Base-by-base conservation (phyloP, 2,888 invertebrate genomes). In the Drosophila picticornis region DNA sequence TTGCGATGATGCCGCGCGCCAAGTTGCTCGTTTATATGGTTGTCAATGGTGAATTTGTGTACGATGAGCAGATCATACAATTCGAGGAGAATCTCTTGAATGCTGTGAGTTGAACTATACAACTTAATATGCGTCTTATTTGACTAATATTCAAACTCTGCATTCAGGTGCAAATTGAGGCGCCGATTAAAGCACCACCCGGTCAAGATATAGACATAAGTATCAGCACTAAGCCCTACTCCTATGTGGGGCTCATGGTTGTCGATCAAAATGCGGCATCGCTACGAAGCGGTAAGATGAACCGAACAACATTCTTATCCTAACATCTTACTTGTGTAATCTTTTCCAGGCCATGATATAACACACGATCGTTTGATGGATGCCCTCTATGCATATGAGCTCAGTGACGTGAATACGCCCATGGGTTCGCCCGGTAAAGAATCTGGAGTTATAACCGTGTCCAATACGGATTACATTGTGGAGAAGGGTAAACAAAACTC, bases 211-310 rank as follows among this genome's bases (percentile, higher is more conserved):
- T 98, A 10, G 96, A 97, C 84, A 94, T 99, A 22, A 95, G 95
- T 0, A 96, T 99, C 52, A 94, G 95, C 16, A 96, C 98, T 0
- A 97, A 97, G 88, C 96, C 98, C 0, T 97, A 98, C 86, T 97
- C 99, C 0, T 96, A 96, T 84, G 96, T 98, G 27, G 98, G 97
- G 6, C 93, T 99, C n/a, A 94, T 98, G 89, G 98, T 97, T 0
- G 96, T 98, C 4, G 99, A 99, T 93, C 96, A 97, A 92, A 96
- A 96, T 90, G 96, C 97, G 1, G 92, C 96, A 11, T 93, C 52
- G 0, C 32, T 98, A 55, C 95, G 96, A 90, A 94, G 94, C 46
- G 97, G 97, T 89, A 96, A 70, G 22, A n/a, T n/a, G 0, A 34
- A 13, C 0, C 5, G 13, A 1, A 4, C 1, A 27, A 22, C 4